These are phyloP conservation scores for Campylorhamphus procurvoides DNA, from an alignment of 2,113 vertebrate genomes.

Conservation along the genomic window DNA sequence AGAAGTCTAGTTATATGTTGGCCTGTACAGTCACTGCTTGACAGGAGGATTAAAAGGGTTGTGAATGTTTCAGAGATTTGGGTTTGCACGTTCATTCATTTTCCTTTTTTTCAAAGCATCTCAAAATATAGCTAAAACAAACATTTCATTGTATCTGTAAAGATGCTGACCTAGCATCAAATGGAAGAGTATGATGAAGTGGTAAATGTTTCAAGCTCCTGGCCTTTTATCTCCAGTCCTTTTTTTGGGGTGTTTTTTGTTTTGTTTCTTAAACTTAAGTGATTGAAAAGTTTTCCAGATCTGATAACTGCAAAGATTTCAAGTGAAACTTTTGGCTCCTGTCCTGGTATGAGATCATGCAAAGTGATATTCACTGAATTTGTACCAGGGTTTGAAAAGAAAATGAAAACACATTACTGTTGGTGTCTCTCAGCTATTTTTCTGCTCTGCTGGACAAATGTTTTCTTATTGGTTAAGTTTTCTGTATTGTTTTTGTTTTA, in stretches of 20 bases:
- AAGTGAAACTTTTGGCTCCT: conserved; percentile 65
- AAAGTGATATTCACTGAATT: conserved; percentile 42
- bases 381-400: conserved; percentile 24
- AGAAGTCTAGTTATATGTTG: background rate
- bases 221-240: conserved; percentile 22
- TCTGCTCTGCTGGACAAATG: background rate
- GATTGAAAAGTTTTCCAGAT: conserved; percentile 65
- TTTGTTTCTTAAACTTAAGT: conserved; percentile 43
- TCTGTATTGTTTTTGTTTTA: background rate
- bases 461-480: background rate
- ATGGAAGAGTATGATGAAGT: conserved; percentile 52
- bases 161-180: conserved; percentile 39
- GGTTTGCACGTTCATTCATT: background rate
- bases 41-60: background rate
- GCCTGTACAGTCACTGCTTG: background rate
- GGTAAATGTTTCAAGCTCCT: conserved; percentile 54
- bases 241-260: background rate
- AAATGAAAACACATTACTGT: background rate
- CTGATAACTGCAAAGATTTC: conserved; percentile 66
- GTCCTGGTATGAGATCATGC: conserved; percentile 60
- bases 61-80: background rate
- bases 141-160: background rate
- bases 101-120: background rate
- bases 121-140: background rate
- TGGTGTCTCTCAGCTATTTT: background rate